Conservation (phyloP, 2,113 vertebrate species). For the Pseudorhombus dupliciocellatus region DNA sequence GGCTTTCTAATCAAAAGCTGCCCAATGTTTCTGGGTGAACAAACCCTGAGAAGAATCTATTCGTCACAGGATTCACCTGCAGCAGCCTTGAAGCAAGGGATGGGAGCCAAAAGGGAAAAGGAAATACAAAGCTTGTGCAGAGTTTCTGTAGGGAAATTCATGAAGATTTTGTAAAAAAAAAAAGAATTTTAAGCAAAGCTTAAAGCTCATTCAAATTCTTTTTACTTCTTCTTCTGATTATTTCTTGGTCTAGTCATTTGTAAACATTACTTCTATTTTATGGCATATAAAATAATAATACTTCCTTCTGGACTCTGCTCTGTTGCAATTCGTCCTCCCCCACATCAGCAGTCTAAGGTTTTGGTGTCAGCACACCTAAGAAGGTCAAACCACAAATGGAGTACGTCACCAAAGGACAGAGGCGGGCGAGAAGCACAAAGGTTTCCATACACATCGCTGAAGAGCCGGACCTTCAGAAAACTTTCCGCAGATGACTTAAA, state of each 20-base stretch:
- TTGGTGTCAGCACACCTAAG: constrained; percentile 11
- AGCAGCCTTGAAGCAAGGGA: not conserved
- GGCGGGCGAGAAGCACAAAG: constrained; percentile 11
- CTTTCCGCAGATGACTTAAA: constrained; percentile 30
- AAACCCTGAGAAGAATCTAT: not conserved
- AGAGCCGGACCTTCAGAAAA: constrained; percentile 7
- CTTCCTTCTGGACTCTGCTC: not conserved
- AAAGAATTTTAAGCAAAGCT: too few species aligned
- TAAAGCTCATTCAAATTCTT: too few species aligned
- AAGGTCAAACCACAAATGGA: constrained; percentile 67
- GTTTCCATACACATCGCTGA: constrained; percentile 42
- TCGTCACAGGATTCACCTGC: not conserved
- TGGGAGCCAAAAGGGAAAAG: not conserved
- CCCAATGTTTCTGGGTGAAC: constrained; percentile 2
- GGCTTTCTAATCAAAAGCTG: constrained; percentile 26
- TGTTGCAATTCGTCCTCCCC: constrained; percentile 13
- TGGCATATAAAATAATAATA: not conserved
- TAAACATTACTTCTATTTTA: not conserved
- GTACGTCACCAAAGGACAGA: constrained; percentile 1
- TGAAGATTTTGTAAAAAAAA: too few species aligned
- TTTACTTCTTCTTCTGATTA: too few species aligned
- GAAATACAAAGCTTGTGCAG: not conserved
- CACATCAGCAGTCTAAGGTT: constrained; percentile 6
- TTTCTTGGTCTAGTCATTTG: not conserved
- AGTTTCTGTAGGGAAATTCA: too few species aligned